phyloP scores from a whole-genome alignment of 2,113 vertebrate genomes.

The Cepphus grylle region DNA sequence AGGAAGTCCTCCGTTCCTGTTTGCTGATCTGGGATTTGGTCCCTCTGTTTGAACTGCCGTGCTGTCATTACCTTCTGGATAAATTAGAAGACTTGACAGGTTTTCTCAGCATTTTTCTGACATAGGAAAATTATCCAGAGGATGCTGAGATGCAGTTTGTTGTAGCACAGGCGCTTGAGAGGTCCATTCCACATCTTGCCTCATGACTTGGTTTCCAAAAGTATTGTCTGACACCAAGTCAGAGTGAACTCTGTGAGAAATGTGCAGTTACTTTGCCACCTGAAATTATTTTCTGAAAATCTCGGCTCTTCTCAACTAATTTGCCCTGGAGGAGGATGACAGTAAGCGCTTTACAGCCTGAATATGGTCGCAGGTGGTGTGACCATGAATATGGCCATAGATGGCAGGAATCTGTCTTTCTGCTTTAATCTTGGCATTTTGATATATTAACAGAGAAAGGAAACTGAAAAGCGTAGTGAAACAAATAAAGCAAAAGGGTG shows the following conservation, averaged over 20 bases:
- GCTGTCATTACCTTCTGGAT: neutral
- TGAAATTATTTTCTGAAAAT: neutral
- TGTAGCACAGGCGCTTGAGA: neutral
- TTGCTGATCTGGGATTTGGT: neutral
- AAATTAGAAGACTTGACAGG: neutral
- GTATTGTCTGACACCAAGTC: neutral
- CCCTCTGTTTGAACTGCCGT: neutral
- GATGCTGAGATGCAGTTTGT: neutral
- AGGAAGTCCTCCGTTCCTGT: neutral
- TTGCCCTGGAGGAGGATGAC: neutral
- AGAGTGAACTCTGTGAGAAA: neutral
- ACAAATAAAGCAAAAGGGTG: neutral
- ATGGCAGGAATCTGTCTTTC: neutral
- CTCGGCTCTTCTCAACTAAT: neutral
- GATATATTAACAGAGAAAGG: neutral
- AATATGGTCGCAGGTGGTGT: neutral
- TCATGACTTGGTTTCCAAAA: neutral
- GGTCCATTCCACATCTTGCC: neutral
- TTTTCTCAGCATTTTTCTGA: neutral
- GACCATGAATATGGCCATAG: neutral
- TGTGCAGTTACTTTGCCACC: neutral
- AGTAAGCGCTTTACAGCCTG: neutral
- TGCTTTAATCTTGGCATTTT: neutral
- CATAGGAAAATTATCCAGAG: neutral
- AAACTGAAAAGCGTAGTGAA: neutral